Percentiles rank a stretch among this genome's conserved stretches.
Conservation (phyloP, 2,797 vertebrate genomes). For the Darevskia mixta region DNA sequence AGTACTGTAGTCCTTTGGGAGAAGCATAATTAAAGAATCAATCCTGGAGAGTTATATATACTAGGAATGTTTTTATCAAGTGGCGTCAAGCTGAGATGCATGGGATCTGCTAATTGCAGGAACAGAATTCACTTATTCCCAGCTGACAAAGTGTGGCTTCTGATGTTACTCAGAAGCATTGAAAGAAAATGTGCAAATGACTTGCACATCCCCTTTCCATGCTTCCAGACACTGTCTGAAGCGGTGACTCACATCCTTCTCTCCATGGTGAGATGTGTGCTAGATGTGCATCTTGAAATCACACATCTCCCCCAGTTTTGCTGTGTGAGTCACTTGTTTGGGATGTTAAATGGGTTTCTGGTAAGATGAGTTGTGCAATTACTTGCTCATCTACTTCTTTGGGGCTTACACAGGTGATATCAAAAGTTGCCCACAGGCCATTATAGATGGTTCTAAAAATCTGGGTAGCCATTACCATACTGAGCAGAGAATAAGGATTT, state of each 20-base stretch:
- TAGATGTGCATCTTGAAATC: neutral
- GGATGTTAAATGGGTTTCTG: neutral
- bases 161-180: neutral
- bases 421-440: neutral
- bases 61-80: constrained; percentile 18
- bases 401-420: neutral
- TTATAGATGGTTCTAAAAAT: neutral
- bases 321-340: neutral
- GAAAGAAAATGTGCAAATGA: neutral
- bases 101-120: neutral
- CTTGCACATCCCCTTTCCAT: neutral
- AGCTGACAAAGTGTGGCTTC: neutral
- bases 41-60: constrained; percentile 29
- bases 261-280: neutral
- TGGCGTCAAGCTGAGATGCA: neutral
- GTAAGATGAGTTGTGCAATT: neutral
- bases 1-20: constrained; percentile 28
- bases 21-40: constrained; percentile 49
- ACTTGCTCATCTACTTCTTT: neutral
- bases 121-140: neutral
- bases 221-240: neutral
- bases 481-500: neutral
- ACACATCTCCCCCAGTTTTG: neutral
- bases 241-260: neutral
- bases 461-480: neutral